Evolutionary conservation across 2,888 invertebrate genomes (phyloP).

Genomic region (Stenichneumon culpator): DNA sequence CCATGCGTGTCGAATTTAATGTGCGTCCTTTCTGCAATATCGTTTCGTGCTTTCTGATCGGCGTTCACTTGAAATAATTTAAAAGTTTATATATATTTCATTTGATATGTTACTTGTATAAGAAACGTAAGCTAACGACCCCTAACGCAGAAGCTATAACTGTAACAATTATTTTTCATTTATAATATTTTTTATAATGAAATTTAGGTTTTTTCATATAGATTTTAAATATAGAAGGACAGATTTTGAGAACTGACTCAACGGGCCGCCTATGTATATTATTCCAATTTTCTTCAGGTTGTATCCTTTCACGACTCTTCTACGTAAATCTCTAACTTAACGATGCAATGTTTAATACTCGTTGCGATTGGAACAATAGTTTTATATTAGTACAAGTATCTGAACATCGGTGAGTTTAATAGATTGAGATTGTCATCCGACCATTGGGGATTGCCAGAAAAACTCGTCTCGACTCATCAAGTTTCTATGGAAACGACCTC

Average conservation of each 20-base stretch:
- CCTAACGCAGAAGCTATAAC: background rate
- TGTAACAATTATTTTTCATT: background rate
- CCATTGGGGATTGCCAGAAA: background rate
- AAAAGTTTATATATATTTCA: too few species aligned
- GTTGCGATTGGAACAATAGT: background rate
- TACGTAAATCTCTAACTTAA: conserved; percentile 30
- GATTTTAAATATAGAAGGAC: too few species aligned
- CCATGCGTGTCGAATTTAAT: too few species aligned
- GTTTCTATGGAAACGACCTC: conserved; percentile 64
- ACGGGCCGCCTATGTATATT: conserved; percentile 42
- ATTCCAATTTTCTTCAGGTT: conserved; percentile 53
- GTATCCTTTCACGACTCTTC: background rate
- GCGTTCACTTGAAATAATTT: too few species aligned
- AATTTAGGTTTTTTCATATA: too few species aligned
- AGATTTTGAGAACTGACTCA: too few species aligned
- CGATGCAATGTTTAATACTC: conserved; percentile 2
- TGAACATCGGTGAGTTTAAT: background rate
- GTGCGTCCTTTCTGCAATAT: too few species aligned
- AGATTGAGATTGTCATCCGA: conserved; percentile 13
- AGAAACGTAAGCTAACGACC: too few species aligned
- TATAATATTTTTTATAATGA: too few species aligned
- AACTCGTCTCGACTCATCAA: conserved; percentile 38
- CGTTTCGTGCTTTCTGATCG: too few species aligned
- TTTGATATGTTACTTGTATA: too few species aligned
- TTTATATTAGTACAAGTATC: background rate